Conservation (phyloP, 2,113 vertebrate genomes). For the Apus apus region DNA sequence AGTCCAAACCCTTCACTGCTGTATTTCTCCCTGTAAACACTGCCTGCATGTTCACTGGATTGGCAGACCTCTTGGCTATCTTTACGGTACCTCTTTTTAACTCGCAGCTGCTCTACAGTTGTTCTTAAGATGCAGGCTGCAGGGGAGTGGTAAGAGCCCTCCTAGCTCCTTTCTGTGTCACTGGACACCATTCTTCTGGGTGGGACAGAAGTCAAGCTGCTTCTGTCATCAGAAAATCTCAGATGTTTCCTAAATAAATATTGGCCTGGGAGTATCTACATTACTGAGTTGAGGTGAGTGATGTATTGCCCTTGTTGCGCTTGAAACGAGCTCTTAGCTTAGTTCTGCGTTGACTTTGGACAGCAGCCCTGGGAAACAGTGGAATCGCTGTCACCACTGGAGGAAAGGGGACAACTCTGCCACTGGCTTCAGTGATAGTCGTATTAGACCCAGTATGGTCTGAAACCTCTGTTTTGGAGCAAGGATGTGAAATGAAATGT, state of each 20-base stretch:
- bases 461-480: background rate
- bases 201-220: background rate
- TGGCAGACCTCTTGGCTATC: background rate
- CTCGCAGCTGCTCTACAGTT: background rate
- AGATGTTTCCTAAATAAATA: background rate
- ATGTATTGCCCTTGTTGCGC: background rate
- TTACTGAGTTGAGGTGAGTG: background rate
- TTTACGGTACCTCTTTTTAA: background rate
- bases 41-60: background rate
- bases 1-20: background rate
- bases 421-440: background rate
- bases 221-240: background rate
- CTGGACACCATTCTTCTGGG: background rate
- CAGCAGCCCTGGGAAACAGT: background rate
- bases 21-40: background rate
- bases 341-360: background rate
- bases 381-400: background rate
- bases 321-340: background rate
- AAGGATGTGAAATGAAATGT: background rate
- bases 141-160: background rate
- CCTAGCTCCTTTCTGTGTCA: background rate
- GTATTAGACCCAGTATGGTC: rapidly evolving
- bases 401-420: background rate
- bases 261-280: background rate
- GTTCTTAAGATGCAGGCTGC: background rate